phyloP scores from a whole-genome alignment of 2,797 vertebrate species.

The Apodemus agrarius region DNA sequence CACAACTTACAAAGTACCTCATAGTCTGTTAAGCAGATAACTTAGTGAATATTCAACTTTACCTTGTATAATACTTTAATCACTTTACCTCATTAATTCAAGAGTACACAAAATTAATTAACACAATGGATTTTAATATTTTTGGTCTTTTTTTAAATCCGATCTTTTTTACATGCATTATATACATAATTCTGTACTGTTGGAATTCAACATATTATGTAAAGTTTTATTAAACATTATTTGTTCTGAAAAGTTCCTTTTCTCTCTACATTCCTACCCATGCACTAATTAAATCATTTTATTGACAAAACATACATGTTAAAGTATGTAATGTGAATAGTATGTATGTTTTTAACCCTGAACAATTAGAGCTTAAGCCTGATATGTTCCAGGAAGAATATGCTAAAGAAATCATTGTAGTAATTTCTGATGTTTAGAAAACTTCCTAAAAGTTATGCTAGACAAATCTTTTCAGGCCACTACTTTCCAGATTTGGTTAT shows the following conservation, averaged over 20 bases:
- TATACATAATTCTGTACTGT: background rate
- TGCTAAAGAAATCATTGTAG: background rate
- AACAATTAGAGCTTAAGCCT: background rate
- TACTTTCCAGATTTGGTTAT: conserved; percentile 41
- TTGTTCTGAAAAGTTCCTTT: background rate
- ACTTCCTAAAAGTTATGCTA: background rate
- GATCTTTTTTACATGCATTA: background rate
- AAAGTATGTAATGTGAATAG: background rate
- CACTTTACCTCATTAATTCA: background rate
- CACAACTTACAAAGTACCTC: background rate
- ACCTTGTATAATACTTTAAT: background rate
- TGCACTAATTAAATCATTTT: background rate
- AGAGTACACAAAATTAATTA: background rate
- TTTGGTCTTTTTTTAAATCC: background rate
- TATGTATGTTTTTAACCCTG: background rate
- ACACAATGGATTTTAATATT: background rate
- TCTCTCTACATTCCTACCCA: background rate
- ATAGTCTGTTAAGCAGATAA: background rate
- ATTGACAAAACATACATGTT: background rate
- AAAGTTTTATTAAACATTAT: conserved; percentile 17
- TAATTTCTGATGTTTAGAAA: background rate
- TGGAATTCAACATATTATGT: conserved; percentile 6
- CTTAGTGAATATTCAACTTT: background rate
- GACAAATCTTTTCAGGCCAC: background rate
- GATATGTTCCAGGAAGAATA: background rate